Base-by-base conservation (phyloP, 2,888 invertebrate genomes). In the Chloromyia formosa region DNA sequence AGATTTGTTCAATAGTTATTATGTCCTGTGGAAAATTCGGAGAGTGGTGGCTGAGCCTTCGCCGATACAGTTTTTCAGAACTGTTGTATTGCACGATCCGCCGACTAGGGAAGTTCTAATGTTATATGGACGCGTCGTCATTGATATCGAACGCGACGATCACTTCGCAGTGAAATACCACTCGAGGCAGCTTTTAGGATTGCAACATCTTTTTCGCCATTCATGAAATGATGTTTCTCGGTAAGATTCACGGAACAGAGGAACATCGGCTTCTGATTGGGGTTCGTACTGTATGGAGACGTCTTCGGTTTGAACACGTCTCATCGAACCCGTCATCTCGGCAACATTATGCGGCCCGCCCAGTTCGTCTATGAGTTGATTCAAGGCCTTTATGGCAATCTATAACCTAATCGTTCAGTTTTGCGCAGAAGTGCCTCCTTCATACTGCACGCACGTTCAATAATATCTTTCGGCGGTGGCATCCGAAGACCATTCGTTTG, bases 171-270 rank as follows among this genome's bases (percentile, higher is more conserved):
- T 0, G 97, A 97, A 81, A 98, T 97, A 84, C 99, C 99, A 78
- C 96, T 96, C 79, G 97, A 97, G 4, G 99, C 99, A 0, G 99
- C 99, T 86, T 99, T 99, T 0, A 99, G 99, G 81, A 99, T 98
- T 42, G 99, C 99, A 27, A 99, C 95, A 82, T 95, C 95, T 86
- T 98, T 98, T 84, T 96, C 94, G 0, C 97, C 98, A 84, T 97
- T 94, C 99, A 99, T 99, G 86, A 99, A 99, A 77, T 92, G 88
- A 81, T 91, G 90, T 84, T 93, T 93, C 86, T 95, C 95, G 0
- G 96, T 96, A 75, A 99, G 89, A 87, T 99, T 99, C 75, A 99
- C 0, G 97, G 95, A 87, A 99, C 99, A 99, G 87, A 0, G 98
- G 96, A 56, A 97, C 96, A 86, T 99, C 98, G 0, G 91, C 90